Conservation (phyloP, 1,140 invertebrate genomes). For the Drosophila asahinai region DNA sequence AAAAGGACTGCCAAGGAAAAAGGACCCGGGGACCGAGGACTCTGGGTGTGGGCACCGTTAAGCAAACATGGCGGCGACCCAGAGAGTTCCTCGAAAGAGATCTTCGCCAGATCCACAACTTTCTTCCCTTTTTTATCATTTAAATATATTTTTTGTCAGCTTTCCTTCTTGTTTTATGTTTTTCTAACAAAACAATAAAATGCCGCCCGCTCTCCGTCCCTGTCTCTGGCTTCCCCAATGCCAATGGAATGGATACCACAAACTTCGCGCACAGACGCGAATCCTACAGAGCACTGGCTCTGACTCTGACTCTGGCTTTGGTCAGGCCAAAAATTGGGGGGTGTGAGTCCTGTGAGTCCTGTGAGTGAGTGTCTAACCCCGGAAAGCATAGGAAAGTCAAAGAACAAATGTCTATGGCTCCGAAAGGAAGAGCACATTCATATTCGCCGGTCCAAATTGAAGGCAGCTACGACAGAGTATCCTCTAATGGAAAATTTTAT, state of each 20-base stretch:
- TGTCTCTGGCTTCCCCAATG: slow-evolving; percentile 22
- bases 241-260: slow-evolving; percentile 40
- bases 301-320: background rate
- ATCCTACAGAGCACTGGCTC: background rate
- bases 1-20: background rate
- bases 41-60: slow-evolving; percentile 32
- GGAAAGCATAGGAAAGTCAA: slow-evolving; percentile 80
- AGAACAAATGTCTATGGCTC: slow-evolving; percentile 76
- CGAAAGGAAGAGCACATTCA: slow-evolving; percentile 37
- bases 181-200: slow-evolving; percentile 31
- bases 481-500: background rate
- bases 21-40: background rate
- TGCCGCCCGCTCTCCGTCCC: background rate
- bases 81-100: background rate
- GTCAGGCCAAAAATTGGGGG: background rate
- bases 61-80: slow-evolving; percentile 62
- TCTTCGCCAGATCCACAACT: slow-evolving; percentile 1
- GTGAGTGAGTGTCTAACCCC: slow-evolving; percentile 46
- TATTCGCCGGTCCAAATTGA: slow-evolving; percentile 15
- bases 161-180: background rate
- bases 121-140: slow-evolving; percentile 5
- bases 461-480: background rate
- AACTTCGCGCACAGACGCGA: slow-evolving; percentile 27
- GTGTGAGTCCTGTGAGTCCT: background rate
- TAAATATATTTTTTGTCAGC: no score